Base-by-base conservation (phyloP, 2,797 vertebrate genomes). In the Malurus splendens region DNA sequence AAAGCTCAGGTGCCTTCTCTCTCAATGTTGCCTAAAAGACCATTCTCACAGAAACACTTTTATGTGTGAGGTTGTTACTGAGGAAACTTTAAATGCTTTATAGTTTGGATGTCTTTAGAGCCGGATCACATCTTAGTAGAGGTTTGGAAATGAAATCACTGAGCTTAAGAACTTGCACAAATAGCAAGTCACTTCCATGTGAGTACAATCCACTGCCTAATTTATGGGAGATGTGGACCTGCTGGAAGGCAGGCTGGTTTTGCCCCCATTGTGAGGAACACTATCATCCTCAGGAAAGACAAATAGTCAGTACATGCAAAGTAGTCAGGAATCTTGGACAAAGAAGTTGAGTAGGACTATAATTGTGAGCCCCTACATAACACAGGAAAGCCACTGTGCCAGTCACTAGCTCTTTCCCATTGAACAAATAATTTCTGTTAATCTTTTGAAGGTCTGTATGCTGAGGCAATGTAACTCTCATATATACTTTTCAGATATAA, bases 301-400 rank as follows among this genome's bases (percentile, higher is more conserved):
- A 16, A 65, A 18, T 6, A 48, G 25, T 51, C 25, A 68, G 33
- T 13, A 78, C 24, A 51, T 65, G 30, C 6, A 47, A 67, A 77
- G 8, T 5, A 86, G 33, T 52, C 39, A 39, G 28, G 20, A 52
- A 25, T 28, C 50, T 39, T 54, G 33, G 33, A 20, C 30, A 81
- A 77, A 51, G 14, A 71, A 9, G 8, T 23, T 38, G 22, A 57
- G 32, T 24, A 30, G 5, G 15, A 17, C 8, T 50, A 4, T 27
- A 13, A 48, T 36, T 0, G 0, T n/a, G 32, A 25, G 12, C 62
- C 8, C 4, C 24, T 23, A 65, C 12, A 18, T 44, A 32, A 10
- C 13, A 33, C 18, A 61, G 28, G 30, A 88, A 67, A 57, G n/a
- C 10, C 14, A 24, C 23, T 62, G 18, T 32, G 24, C 44, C 2